Conservation (phyloP, 1,140 invertebrate genomes). For the Hesperophylax magnus region DNA sequence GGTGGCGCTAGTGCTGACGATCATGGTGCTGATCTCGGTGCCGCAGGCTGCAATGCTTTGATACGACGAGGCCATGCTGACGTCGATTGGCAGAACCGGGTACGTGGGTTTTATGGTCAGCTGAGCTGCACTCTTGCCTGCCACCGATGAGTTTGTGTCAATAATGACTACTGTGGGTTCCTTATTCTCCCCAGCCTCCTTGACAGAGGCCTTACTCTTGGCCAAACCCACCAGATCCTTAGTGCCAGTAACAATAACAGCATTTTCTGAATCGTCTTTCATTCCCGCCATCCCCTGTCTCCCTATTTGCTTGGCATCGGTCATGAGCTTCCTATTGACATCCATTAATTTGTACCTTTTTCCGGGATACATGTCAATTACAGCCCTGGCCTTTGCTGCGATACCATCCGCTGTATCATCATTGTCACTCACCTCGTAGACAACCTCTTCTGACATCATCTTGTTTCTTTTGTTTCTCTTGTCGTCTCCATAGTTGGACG, state of each 20-base stretch:
- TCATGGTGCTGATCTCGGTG: slow-evolving; percentile 65
- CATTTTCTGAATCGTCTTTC: slow-evolving; percentile 59
- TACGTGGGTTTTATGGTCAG: slow-evolving; percentile 34
- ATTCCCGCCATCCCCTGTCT: slow-evolving; percentile 73
- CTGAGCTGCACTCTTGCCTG: slow-evolving; percentile 60
- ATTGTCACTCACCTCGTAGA: slow-evolving; percentile 52
- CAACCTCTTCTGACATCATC: slow-evolving; percentile 22
- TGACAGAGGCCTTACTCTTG: slow-evolving; percentile 55
- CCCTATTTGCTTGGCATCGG: slow-evolving; percentile 74
- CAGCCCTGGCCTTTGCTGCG: not conserved
- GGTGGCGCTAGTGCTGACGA: no score
- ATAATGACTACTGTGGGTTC: slow-evolving; percentile 85
- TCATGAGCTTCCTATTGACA: slow-evolving; percentile 71
- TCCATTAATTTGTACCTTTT: slow-evolving; percentile 68
- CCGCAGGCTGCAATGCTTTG: slow-evolving; percentile 65
- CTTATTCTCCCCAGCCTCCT: slow-evolving; percentile 73
- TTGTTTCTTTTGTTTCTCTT: slow-evolving; percentile 41
- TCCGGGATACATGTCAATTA: slow-evolving; percentile 45
- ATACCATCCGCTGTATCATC: slow-evolving; percentile 55
- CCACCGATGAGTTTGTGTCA: slow-evolving; percentile 81
- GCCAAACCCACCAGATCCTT: slow-evolving; percentile 82
- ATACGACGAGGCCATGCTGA: slow-evolving; percentile 61
- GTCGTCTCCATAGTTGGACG: slow-evolving; percentile 40
- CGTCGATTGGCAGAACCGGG: slow-evolving; percentile 54
- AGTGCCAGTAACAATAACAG: slow-evolving; percentile 82